Conservation (phyloP, 2,888 invertebrate genomes). For the Scrobipalpa atriplicella region DNA sequence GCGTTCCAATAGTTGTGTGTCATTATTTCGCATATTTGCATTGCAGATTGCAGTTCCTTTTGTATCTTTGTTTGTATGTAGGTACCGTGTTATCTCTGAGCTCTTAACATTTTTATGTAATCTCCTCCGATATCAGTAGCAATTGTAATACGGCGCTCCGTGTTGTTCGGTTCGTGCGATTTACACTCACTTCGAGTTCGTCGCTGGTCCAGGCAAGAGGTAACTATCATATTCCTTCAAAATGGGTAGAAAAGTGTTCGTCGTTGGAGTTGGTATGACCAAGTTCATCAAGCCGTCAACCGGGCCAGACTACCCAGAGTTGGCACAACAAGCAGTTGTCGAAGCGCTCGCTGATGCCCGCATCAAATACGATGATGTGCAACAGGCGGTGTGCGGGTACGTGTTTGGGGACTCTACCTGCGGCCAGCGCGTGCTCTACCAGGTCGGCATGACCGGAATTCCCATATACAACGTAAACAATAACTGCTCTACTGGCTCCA, state of each 20-base stretch:
- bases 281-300: constrained; percentile 98
- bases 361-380: constrained; percentile 88
- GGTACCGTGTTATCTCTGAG: constrained; percentile 27
- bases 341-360: constrained; percentile 94
- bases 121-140: constrained; percentile 15
- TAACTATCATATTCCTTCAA: constrained; percentile 63
- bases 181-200: constrained; percentile 47
- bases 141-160: constrained; percentile 8
- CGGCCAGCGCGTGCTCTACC: constrained; percentile 97
- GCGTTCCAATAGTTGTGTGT: not conserved
- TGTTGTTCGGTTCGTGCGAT: constrained; percentile 1
- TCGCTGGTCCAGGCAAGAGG: constrained; percentile 62
- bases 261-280: constrained; percentile 98
- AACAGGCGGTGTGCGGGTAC: constrained; percentile 96
- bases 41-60: constrained; percentile 7
- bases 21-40: constrained; percentile 14
- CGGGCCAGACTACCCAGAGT: constrained; percentile 95
- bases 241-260: constrained; percentile 88
- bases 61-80: constrained; percentile 6
- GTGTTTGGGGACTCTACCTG: constrained; percentile 98
- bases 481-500: constrained; percentile 98
- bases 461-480: constrained; percentile 99
- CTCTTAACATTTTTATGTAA: constrained; percentile 19
- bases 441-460: constrained; percentile 97
- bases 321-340: constrained; percentile 96